These are phyloP conservation scores for Oceanodroma leucorhoa DNA, from an alignment of 2,797 vertebrate species.

Conservation along the genomic window DNA sequence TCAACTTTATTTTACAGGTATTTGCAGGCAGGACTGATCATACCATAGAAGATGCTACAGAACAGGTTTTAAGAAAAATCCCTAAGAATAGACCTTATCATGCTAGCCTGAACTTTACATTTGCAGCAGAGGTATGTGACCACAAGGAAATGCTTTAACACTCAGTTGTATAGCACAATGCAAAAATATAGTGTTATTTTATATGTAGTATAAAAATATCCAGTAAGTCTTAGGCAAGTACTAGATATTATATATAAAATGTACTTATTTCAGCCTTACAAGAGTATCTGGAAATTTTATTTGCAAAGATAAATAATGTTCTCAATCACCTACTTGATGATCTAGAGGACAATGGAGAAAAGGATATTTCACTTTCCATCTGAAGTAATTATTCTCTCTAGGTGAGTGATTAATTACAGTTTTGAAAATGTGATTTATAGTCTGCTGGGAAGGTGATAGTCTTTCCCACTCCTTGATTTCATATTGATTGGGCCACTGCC, in stretches of 20 bases:
- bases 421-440: constrained; percentile 41
- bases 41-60: background rate
- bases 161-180: background rate
- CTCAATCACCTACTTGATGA: background rate
- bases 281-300: background rate
- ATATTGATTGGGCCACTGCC: constrained; percentile 33
- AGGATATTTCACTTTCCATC: constrained; percentile 13
- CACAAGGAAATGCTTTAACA: constrained; percentile 23
- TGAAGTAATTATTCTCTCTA: constrained; percentile 33
- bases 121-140: constrained; percentile 3
- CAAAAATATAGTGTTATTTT: background rate
- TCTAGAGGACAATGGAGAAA: constrained; percentile 23
- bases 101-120: background rate
- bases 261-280: background rate
- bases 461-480: constrained; percentile 48
- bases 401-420: constrained; percentile 44
- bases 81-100: constrained; percentile 26
- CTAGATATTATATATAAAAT: background rate
- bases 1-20: constrained; percentile 42
- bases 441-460: constrained; percentile 21
- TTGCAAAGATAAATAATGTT: background rate
- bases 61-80: constrained; percentile 43
- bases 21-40: constrained; percentile 19
- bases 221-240: constrained; percentile 18
- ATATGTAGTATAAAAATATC: background rate